Evolutionary conservation across 2,113 vertebrate genomes (phyloP).

Genomic region (Semnopithecus entellus): DNA sequence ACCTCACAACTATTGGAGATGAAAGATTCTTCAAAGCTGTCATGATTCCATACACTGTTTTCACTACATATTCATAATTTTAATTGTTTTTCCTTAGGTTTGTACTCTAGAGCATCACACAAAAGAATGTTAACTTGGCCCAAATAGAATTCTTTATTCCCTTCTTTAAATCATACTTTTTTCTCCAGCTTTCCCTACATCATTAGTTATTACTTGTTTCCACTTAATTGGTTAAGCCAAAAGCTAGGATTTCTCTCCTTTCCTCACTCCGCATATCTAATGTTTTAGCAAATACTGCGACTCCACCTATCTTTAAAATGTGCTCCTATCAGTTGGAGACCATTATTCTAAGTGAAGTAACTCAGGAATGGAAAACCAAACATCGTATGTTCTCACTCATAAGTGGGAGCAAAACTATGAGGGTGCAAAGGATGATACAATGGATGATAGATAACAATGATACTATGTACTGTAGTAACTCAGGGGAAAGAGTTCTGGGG

Average conservation of each 20-base stretch:
- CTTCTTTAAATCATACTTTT: background rate
- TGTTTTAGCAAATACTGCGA: background rate
- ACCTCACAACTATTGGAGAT: background rate
- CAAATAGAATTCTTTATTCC: background rate
- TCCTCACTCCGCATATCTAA: background rate
- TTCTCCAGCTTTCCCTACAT: background rate
- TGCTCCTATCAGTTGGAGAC: too few relatives aligned
- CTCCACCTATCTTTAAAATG: background rate
- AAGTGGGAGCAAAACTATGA: too few relatives aligned
- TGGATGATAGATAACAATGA: too few relatives aligned
- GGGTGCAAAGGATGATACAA: too few relatives aligned
- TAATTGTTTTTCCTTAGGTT: background rate
- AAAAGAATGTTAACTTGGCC: background rate
- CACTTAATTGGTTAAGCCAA: background rate
- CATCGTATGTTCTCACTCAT: too few relatives aligned
- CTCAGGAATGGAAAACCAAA: too few relatives aligned
- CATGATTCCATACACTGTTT: background rate
- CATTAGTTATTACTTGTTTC: background rate
- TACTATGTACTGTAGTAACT: too few relatives aligned
- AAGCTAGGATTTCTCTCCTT: background rate
- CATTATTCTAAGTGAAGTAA: too few relatives aligned
- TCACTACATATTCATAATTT: background rate
- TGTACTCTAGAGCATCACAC: background rate
- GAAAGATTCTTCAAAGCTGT: background rate
- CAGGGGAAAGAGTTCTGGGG: too few relatives aligned